A percentile compares a stretch with the other conserved stretches of the same genome.
Evolutionary conservation across 2,113 vertebrate genomes (phyloP).

Genomic region (Ceyx melanurus): DNA sequence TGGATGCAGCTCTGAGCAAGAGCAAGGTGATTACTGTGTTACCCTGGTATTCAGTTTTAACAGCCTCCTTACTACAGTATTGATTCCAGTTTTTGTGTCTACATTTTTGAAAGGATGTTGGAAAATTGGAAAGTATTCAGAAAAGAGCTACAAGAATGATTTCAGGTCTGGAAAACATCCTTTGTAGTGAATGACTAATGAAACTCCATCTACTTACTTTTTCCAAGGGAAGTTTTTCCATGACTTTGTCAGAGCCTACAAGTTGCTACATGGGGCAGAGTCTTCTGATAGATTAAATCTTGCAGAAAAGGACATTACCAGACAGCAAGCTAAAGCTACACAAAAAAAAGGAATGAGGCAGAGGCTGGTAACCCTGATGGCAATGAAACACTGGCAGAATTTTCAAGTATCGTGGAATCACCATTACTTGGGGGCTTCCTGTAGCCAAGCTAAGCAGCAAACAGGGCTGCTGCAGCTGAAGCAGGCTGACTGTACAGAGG

Average conservation of each 20-base stretch:
- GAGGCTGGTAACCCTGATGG: neutral
- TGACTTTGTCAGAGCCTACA: constrained; percentile 58
- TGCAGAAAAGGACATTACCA: constrained; percentile 28
- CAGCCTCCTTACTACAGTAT: neutral
- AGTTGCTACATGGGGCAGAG: constrained; percentile 58
- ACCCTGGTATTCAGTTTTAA: neutral
- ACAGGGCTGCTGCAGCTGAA: neutral
- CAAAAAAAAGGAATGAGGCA: neutral
- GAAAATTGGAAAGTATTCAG: constrained; percentile 63
- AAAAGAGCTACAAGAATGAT: constrained; percentile 55
- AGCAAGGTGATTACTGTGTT: neutral
- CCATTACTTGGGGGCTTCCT: neutral
- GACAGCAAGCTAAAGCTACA: neutral
- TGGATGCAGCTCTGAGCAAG: neutral
- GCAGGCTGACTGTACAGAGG: neutral
- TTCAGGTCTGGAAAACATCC: constrained; percentile 69
- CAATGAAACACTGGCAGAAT: neutral
- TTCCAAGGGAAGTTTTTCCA: constrained; percentile 64
- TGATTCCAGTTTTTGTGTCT: constrained; percentile 17
- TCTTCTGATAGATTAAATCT: constrained; percentile 59
- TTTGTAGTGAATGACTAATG: constrained; percentile 69
- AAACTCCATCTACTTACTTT: constrained; percentile 62
- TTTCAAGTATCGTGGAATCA: neutral
- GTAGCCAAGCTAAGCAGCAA: neutral
- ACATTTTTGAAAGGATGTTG: constrained; percentile 27